Base-by-base conservation (phyloP, 1,140 invertebrate genomes). In the Drosophila arizonae region DNA sequence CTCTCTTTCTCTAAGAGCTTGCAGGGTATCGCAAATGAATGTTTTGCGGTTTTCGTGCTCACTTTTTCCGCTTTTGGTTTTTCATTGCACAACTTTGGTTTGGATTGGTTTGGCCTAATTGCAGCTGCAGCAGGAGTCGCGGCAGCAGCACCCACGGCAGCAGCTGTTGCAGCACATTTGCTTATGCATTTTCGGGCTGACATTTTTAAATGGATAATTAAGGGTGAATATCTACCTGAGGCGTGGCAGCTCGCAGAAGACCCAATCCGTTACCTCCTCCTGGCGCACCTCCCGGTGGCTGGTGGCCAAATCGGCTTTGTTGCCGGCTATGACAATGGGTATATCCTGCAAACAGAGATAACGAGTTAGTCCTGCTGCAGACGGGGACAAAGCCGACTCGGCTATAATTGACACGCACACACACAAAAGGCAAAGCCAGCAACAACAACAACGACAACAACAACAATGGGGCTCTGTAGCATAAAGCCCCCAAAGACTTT, bases 321-420 rank as follows among this genome's bases (percentile, higher is more conserved):
- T 97, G 13, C 96, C 96, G 4, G 96, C 96, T 56, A 98, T 94
- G 17, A 97, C 96, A 78, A 97, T 97, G 5, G 97, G 96, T 60
- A 97, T 94, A 71, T 97, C 96, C 93, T 97, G 93, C 54, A 70
- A 48, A 46, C 60, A 72, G 24, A 41, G 45, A 60, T 50, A 51
- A 50, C 21, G 69, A 68, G 77, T 85, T 81, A 87, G 75, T 62
- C 51, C 57, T 54, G 15, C 21, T 26, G 48, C 43, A 39, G 24
- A 4, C 55, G 21, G 17, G 41, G 52, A 80, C 71, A 72, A 75
- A 63, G 63, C 11, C 64, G 36, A 67, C 65, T 72, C 60, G 41
- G 68, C 78, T 52, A 72, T 76, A 85, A 85, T 86, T 85, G 81
- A 85, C 68, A 56, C 36, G 52, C 50, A 84, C 81, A 74, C 48